These are phyloP conservation scores for Pygoscelis adeliae DNA, from an alignment of 2,113 vertebrate genomes.

Conservation along the genomic window DNA sequence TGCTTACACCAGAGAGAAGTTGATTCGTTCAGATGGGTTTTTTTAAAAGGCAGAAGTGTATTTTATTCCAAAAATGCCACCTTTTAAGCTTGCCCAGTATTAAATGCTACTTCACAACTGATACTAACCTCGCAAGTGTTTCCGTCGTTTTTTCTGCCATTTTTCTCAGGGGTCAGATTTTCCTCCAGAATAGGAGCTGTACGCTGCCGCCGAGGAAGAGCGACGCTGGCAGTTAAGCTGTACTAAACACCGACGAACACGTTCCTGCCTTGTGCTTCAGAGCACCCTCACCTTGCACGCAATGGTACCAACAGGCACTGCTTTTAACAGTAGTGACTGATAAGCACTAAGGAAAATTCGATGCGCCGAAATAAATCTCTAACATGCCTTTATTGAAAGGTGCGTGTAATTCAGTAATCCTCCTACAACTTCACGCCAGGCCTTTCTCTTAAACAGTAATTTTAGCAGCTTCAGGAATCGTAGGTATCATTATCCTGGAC, in stretches of 20 bases:
- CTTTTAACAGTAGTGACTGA: neutral
- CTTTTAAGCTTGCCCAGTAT: neutral
- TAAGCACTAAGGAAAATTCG: fast-evolving
- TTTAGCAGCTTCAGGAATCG: neutral
- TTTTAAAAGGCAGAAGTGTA: neutral
- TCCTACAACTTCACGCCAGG: neutral
- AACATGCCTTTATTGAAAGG: neutral
- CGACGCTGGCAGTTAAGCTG: fast-evolving
- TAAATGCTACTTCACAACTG: fast-evolving
- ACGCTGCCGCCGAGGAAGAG: too few species aligned
- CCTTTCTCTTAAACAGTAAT: neutral
- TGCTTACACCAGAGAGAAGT: neutral
- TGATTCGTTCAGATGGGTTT: neutral
- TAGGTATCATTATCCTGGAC: neutral
- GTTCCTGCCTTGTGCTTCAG: fast-evolving
- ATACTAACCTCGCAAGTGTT: neutral
- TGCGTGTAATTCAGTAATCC: neutral
- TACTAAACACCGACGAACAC: fast-evolving
- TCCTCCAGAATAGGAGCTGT: neutral
- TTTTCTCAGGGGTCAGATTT: neutral
- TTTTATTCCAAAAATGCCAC: neutral
- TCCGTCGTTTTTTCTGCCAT: neutral
- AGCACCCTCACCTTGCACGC: fast-evolving
- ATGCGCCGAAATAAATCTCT: neutral
- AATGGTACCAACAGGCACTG: fast-evolving